A percentile compares a stretch with the other conserved stretches of the same genome.
These are phyloP conservation scores for Parazoanthus atlanticus DNA, from an alignment of 92 coral and sea anemone genomes.

Conservation along the genomic window DNA sequence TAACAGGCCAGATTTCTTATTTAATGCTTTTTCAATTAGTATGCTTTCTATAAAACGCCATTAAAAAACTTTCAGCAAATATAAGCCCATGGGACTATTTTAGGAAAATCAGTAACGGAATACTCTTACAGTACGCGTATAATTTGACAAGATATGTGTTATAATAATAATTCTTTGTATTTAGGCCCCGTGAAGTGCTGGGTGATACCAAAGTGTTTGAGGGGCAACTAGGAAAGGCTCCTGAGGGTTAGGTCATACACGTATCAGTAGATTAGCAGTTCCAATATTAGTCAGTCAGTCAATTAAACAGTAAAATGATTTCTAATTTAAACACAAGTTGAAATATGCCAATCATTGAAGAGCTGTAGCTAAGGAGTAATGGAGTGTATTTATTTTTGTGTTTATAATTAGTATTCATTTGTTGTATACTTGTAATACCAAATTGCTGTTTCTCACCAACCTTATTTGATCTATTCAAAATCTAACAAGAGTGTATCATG, in stretches of 20 bases:
- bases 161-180: not conserved
- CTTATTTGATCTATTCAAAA: not conserved
- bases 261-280: not conserved
- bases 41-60: no score
- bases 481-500: not conserved
- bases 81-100: no score
- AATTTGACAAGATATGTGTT: not conserved
- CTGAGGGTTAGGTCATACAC: conserved; percentile 68
- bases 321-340: not conserved
- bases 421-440: no score
- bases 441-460: not conserved
- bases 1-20: no score
- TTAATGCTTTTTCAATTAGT: no score
- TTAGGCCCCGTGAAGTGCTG: conserved; percentile 57
- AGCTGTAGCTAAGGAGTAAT: not conserved
- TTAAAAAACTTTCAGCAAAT: no score
- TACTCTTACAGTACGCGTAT: no score
- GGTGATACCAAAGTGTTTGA: conserved; percentile 81
- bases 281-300: no score
- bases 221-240: conserved; percentile 77
- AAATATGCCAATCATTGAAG: not conserved
- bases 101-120: no score
- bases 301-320: no score
- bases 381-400: not conserved
- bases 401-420: no score